Base-by-base conservation (phyloP, 35 echinoderm and acorn worm species). In the Amphiura filiformis region DNA sequence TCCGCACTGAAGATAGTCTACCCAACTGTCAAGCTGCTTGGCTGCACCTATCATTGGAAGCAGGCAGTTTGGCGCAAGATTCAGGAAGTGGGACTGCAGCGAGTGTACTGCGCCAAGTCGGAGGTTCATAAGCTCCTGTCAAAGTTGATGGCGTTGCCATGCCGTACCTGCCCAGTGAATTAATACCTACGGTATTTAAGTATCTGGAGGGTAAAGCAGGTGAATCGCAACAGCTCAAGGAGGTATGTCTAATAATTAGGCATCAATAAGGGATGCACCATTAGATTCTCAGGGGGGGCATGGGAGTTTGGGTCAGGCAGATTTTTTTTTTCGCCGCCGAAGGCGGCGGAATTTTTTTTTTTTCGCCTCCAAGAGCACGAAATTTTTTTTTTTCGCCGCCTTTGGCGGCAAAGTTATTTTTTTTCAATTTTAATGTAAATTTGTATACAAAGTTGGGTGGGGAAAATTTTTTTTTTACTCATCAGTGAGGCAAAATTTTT, bases 21-120 rank as follows among this genome's bases (percentile, higher is more conserved):
- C 33, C 87, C 86, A 0, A 56, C 78, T 0, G 87, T 80, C 0
- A 41, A 36, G 7, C 32, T 85, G 31, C 49, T 34, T 15, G 84
- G 84, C 28, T 92, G 90, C 36, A 30, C 40, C 26, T 95, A 86
- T 81, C 94, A 95, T 39, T 92, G 90, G 90, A 86, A 81, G 36
- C 90, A 92, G 76, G 85, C 89, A 30, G 80, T 92, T 0, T 92
- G 90, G 94, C 75, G 93, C 28, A 84, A 92, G 82, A 65, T 90
- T 11, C 87, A 89, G 39, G 78, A 75, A 38, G 28, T 75, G 13
- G 87, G 87, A 3, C 49, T 84, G 41, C 82, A 84, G 52, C 44
- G 44, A 34, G 82, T 49, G 5, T 84, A 84, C 36, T 34, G 38
- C 26, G 44, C 38, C 31, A 32, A n/a, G 17, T 44, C 14, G 5